Evolutionary conservation across 2,113 vertebrate species (phyloP).

Genomic region (Apaloderma vittatum): DNA sequence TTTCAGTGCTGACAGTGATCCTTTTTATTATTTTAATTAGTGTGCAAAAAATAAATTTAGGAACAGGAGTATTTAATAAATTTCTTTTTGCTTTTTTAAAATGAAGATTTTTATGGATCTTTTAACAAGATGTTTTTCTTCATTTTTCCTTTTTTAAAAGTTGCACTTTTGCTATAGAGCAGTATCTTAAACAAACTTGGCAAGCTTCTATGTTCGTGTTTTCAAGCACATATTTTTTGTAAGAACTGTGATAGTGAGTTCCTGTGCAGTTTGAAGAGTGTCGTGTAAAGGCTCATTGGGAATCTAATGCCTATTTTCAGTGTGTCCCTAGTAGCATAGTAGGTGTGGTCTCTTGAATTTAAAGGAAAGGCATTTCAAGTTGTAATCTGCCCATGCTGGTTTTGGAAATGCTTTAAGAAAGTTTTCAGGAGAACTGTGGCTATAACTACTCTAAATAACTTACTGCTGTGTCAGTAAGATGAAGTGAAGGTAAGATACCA

Average conservation of each 20-base stretch:
- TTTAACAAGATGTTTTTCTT: not conserved
- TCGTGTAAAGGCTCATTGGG: not conserved
- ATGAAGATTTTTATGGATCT: not conserved
- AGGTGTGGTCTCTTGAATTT: not conserved
- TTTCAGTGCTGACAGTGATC: not conserved
- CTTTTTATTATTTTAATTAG: not conserved
- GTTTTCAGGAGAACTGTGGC: not conserved
- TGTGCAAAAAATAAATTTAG: not conserved
- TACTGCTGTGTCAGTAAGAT: not conserved
- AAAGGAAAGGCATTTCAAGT: not conserved
- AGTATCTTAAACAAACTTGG: not conserved
- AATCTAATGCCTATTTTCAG: not conserved
- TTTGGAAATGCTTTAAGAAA: not conserved
- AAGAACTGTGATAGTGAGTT: not conserved
- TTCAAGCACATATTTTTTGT: not conserved
- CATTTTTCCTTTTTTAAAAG: not conserved
- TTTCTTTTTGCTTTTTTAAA: not conserved
- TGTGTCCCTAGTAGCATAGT: not conserved
- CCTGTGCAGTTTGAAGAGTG: not conserved
- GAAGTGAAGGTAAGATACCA: not conserved
- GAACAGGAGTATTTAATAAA: not conserved
- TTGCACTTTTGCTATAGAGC: not conserved
- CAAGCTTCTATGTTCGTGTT: not conserved
- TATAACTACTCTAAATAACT: not conserved
- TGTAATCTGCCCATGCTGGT: not conserved